These are phyloP conservation scores for Myiothlypis coronata DNA, from an alignment of 2,797 vertebrate genomes.

Conservation along the genomic window DNA sequence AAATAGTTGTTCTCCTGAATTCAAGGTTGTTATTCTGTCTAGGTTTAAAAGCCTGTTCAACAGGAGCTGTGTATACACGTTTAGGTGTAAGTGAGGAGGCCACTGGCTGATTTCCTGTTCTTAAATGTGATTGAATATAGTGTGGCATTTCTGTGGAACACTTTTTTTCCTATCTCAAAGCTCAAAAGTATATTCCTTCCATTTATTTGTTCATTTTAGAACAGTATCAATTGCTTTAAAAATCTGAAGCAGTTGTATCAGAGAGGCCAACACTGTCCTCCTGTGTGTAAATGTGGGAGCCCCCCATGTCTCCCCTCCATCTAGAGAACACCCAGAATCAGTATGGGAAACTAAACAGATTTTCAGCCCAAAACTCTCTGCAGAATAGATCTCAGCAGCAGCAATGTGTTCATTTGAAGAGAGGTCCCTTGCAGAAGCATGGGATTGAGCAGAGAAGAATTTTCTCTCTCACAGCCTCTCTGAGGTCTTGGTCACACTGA, in stretches of 20 bases:
- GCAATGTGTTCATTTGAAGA: neutral
- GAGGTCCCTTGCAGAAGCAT: neutral
- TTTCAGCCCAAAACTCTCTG: neutral
- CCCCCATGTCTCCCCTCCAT: neutral
- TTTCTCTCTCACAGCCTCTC: neutral
- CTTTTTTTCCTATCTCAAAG: neutral
- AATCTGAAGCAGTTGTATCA: neutral
- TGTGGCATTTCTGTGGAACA: neutral
- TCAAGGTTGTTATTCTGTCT: neutral
- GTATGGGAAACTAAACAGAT: neutral
- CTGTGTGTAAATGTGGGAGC: neutral
- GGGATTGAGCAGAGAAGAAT: neutral
- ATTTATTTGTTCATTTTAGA: neutral
- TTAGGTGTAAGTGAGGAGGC: neutral
- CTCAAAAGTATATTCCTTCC: neutral
- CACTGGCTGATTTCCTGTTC: neutral
- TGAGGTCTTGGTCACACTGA: neutral
- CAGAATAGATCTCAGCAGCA: neutral
- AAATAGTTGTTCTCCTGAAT: neutral
- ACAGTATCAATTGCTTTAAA: neutral
- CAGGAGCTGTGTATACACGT: rapidly evolving
- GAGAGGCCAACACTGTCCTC: neutral
- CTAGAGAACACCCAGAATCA: neutral
- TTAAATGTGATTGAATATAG: neutral
- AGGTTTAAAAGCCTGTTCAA: neutral